Percentiles rank a stretch among this genome's conserved stretches.
Evolutionary conservation across 2,888 invertebrate species (phyloP).

Genomic region (Epiperipatus broadwayi): DNA sequence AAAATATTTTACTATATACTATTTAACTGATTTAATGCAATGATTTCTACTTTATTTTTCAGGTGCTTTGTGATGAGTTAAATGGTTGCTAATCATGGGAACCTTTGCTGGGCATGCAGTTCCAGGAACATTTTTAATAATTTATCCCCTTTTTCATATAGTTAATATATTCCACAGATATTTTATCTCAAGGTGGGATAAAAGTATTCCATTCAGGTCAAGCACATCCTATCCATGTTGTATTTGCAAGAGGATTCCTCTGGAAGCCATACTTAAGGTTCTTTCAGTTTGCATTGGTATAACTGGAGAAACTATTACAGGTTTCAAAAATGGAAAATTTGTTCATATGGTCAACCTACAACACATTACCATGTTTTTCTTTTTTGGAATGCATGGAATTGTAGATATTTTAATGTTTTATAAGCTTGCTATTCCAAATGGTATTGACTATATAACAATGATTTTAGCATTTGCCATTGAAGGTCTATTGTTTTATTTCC

Average conservation of each 20-base stretch:
- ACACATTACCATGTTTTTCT: constrained; percentile 35
- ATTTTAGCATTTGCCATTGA: constrained; percentile 30
- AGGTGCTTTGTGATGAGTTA: too few species aligned
- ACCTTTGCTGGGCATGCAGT: constrained; percentile 31
- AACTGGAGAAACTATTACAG: constrained; percentile 26
- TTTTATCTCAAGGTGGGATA: constrained; percentile 19
- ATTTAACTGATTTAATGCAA: too few species aligned
- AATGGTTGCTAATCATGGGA: too few species aligned
- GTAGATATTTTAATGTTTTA: constrained; percentile 28
- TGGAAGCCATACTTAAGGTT: constrained; percentile 12
- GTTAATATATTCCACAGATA: constrained; percentile 22
- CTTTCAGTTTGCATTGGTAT: constrained; percentile 7
- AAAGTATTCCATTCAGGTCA: constrained; percentile 18
- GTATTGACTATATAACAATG: constrained; percentile 29
- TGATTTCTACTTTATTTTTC: too few species aligned
- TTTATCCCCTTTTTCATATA: constrained; percentile 25
- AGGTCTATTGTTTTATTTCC: constrained; percentile 32
- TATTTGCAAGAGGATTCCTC: not conserved
- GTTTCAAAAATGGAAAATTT: constrained; percentile 25
- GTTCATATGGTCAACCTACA: constrained; percentile 30
- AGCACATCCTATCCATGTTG: constrained; percentile 20
- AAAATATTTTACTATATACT: too few species aligned
- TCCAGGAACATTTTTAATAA: constrained; percentile 29
- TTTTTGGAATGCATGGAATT: constrained; percentile 31
- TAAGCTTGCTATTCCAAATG: constrained; percentile 24